Evolutionary conservation across 2,888 invertebrate species (phyloP), one percentile per base, ranked within the genome.

Genomic region (Andrena haemorrhoa): DNA sequence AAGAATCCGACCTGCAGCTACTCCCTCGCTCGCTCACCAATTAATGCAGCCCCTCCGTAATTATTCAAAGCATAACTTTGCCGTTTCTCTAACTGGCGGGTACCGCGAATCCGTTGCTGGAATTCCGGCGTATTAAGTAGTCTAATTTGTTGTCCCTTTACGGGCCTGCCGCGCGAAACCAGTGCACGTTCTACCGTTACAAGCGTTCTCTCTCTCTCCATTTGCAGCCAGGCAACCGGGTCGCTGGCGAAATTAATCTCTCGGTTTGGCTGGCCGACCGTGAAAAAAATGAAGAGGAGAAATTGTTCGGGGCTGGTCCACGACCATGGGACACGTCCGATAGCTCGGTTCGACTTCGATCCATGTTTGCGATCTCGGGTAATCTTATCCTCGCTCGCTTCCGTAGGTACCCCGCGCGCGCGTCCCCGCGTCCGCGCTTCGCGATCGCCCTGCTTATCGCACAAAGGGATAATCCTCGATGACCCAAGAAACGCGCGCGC

Each of bases 381-480:
- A 77, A 79, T 80, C 78, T 80, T 72, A 78, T 78, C 78, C 65
- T 8, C 16, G 8, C n/a, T n/a, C n/a, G 29, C 31, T 51, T 60
- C 75, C 75, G 60, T n/a, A n/a, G n/a, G n/a, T 29, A 12, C 10
- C 41, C 10, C 10, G 10, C 35, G 35, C 35, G 29, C 29, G 29
- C 29, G 29, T 3, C 29, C 20, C 23, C 29, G 20, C 29, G 33
- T 49, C 74, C 74, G 60, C 35, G 26, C 49, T 35, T 60, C 61
- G 47, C 51, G 65, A 16, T 26, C 5, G 35, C 4, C 4, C 10
- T 23, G 56, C 53, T 83, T 82, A 83, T 82, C 79, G 33, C 35
- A 6, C 6, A 7, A 79, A 77, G 69, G 82, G 82, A 83, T 78
- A 72, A 83, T 83, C 82, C 75, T 56, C 63, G 82, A 65, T 77